A percentile compares a stretch with the other conserved stretches of the same genome.
These are phyloP conservation scores for Macaria notata DNA, from an alignment of 2,888 invertebrate species.

Conservation along the genomic window DNA sequence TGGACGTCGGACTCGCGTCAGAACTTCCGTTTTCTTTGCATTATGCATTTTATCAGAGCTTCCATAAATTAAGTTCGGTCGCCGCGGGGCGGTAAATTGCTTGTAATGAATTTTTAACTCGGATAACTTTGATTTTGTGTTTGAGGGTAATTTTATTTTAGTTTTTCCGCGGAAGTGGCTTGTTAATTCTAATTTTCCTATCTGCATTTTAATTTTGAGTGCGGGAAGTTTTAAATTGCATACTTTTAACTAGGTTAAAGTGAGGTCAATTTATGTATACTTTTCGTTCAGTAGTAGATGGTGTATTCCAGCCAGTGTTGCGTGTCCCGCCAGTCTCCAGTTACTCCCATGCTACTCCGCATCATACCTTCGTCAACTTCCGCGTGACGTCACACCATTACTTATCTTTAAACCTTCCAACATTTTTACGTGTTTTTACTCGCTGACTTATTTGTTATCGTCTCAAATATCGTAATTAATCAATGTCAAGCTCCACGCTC, in stretches of 20 bases:
- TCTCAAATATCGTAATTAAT: constrained; percentile 23
- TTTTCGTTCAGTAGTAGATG: too few relatives aligned
- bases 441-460: constrained; percentile 23
- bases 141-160: constrained; percentile 3
- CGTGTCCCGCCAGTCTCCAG: too few relatives aligned
- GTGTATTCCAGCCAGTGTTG: too few relatives aligned
- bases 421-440: constrained; percentile 17
- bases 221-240: too few relatives aligned
- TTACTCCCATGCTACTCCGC: too few relatives aligned
- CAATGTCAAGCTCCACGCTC: constrained; percentile 13
- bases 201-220: too few relatives aligned
- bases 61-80: constrained; percentile 4
- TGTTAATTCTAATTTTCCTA: too few relatives aligned
- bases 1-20: constrained; percentile 1
- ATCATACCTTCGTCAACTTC: background rate
- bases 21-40: constrained; percentile 9
- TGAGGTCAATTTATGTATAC: too few relatives aligned
- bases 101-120: constrained; percentile 3
- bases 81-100: constrained; percentile 2
- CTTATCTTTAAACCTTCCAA: constrained; percentile 14
- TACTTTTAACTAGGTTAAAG: too few relatives aligned
- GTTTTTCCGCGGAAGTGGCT: background rate
- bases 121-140: background rate
- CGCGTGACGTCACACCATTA: constrained; percentile 14
- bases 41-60: constrained; percentile 6